Conservation (phyloP, 2,888 invertebrate genomes). For the Andrena praecox region DNA sequence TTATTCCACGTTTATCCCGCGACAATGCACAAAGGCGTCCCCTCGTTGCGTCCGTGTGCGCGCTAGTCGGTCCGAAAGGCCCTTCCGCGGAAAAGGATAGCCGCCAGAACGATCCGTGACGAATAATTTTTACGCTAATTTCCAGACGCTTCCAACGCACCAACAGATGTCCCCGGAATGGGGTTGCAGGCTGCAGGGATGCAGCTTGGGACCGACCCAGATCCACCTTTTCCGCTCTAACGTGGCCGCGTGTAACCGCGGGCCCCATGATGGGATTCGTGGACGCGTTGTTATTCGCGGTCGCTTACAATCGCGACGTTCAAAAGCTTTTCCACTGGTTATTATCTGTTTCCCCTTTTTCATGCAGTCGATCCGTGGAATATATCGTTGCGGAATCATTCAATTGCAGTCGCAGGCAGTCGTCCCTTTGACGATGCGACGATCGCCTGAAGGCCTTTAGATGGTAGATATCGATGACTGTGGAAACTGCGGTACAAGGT, state of each 20-base stretch:
- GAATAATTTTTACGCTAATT: slow-evolving; percentile 82
- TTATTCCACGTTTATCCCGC: slow-evolving; percentile 76
- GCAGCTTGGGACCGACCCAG: not conserved
- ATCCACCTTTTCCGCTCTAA: not conserved
- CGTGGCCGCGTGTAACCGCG: slow-evolving; percentile 13
- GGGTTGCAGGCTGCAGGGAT: not conserved
- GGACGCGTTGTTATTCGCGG: not conserved
- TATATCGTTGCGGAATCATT: slow-evolving; percentile 19
- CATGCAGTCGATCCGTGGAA: not conserved
- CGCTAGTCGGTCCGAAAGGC: slow-evolving; percentile 36
- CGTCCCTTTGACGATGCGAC: slow-evolving; percentile 25
- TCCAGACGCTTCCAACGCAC: slow-evolving; percentile 46
- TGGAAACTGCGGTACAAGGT: not conserved
- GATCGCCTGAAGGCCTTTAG: slow-evolving; percentile 18
- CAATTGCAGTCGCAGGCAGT: slow-evolving; percentile 7
- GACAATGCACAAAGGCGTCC: slow-evolving; percentile 73
- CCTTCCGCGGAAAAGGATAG: slow-evolving; percentile 35
- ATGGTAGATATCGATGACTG: too few species aligned
- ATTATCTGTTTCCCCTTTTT: slow-evolving; percentile 8
- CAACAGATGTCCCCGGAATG: slow-evolving; percentile 40
- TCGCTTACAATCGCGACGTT: slow-evolving; percentile 22
- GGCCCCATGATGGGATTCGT: not conserved
- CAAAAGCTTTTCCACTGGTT: not conserved
- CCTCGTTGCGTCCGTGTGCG: slow-evolving; percentile 4
- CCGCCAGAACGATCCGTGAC: slow-evolving; percentile 73